Base-by-base conservation (phyloP, 2,113 vertebrate species). In the Telmatochromis brichardi region DNA sequence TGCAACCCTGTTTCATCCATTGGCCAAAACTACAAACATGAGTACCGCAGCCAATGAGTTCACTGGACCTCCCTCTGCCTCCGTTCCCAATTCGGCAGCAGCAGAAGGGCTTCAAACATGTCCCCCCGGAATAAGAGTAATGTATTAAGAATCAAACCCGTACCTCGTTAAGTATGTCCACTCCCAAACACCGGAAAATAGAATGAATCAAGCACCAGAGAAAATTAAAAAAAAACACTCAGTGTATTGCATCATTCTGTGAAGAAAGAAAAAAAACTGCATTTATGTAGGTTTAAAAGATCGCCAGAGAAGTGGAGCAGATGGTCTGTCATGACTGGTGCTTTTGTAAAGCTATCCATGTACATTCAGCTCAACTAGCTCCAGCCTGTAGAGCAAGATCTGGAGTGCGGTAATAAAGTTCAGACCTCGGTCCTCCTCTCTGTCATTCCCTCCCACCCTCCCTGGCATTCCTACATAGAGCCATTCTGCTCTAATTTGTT, bases 271-370 rank as follows among this genome's bases (percentile, higher is more conserved):
- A 63, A 73, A 92, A 88, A 71, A 8, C 12, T 45, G 82, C 90
- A 89, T 92, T 94, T 92, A 92, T 89, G 71, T 83, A 81, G 85
- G 83, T 93, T 92, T 90, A 93, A 89, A 92, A 90, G 88, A 93
- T 89, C 85, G 89, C 76, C 86, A 87, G 90, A 92, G 92, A 84
- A 93, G 91, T 82, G 78, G 78, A 95, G 87, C 92, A 95, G 93
- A 95, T 94, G 91, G 89, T 94, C 65, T 86, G 65, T 92, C 87
- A 89, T 93, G 71, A 90, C 92, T 93, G 92, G 60, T 89, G 86
- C 89, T 93, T 95, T 92, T 92, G 90, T 93, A 85, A 88, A 90
- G 82, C 84, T 86, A 84, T 86, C 85, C 90, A 86, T 94, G 85
- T 87, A 82, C 86, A 83, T 88, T 92, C 80, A 82, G 68, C 81